Evolutionary conservation across 2,888 invertebrate genomes (phyloP), one percentile per base, ranked within the genome.

Genomic region (Rhamphomyia laevipes): DNA sequence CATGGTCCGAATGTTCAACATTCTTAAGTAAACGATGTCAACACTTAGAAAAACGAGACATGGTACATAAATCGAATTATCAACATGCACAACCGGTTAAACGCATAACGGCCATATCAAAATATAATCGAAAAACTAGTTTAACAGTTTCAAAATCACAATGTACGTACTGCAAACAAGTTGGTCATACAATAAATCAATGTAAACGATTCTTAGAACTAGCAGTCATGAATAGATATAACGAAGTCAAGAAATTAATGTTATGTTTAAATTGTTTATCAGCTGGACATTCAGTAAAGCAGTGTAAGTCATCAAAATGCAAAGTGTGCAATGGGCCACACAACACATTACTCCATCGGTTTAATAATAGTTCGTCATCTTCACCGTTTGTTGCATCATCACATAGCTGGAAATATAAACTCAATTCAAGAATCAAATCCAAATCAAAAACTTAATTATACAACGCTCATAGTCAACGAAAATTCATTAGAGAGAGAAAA

Each of bases 1-100:
- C 48, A 15, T 55, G 50, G 50, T 30, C 49, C 12, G 37, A 54
- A 13, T 54, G 51, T 33, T 17, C 49, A 2, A 46, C 30, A 21
- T 16, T 51, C 13, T 44, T 51, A 2, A 46, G 46, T 31, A 47
- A 49, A 42, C 43, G 47, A 6, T 51, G 49, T 21, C 51, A 48
- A 37, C n/a, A 37, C 15, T 4, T 15, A 9, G n/a, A 37, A 3
- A n/a, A 37, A 15, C 37, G 37, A 6, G 37, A 37, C 15, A 37
- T 37, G 9, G 37, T 15, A 37, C 37, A 37, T 12, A 37, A 37
- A 12, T 6, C 15, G 4, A 37, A 15, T 13, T 16, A 15, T 37
- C 23, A 37, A 37, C 15, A 37, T 16, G 11, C 16, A 16, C 15
- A 16, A 15, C 16, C 37, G 15, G 15, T 11, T 10, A 37, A 9